Evolutionary conservation across 2,797 vertebrate species (phyloP).

Genomic region (Astyanax mexicanus): DNA sequence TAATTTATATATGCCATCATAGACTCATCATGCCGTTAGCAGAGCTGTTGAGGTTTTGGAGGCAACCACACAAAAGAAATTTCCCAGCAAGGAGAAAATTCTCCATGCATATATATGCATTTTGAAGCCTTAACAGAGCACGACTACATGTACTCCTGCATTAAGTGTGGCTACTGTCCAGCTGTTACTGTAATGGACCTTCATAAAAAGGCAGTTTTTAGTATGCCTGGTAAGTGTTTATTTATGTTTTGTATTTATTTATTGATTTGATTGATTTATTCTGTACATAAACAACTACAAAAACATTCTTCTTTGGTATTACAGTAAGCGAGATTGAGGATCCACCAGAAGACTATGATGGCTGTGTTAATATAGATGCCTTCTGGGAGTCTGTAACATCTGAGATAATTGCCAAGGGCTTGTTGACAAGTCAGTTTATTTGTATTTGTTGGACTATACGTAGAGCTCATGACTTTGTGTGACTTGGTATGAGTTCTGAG

Average conservation of each 20-base stretch:
- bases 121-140: constrained; percentile 19
- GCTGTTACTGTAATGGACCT: constrained; percentile 10
- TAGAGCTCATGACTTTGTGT: too few species aligned
- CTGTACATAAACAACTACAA: not conserved
- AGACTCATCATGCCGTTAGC: constrained; percentile 13
- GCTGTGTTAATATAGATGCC: not conserved
- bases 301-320: not conserved
- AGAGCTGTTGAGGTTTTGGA: constrained; percentile 4
- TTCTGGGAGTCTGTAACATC: constrained; percentile 20
- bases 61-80: constrained; percentile 9
- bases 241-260: not conserved
- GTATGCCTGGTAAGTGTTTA: constrained; percentile 22
- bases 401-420: constrained; percentile 11
- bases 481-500: too few species aligned
- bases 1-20: not conserved
- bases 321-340: constrained; percentile 10
- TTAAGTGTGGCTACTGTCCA: constrained; percentile 17
- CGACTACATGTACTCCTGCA: not conserved
- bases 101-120: constrained; percentile 3
- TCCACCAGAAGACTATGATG: constrained; percentile 19
- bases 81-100: constrained; percentile 1
- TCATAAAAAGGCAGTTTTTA: too few species aligned
- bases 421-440: constrained; percentile 1
- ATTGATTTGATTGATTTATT: too few species aligned
- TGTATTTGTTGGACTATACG: not conserved